phyloP scores from a whole-genome alignment of 2,888 invertebrate genomes.

The Clusia tigrina region DNA sequence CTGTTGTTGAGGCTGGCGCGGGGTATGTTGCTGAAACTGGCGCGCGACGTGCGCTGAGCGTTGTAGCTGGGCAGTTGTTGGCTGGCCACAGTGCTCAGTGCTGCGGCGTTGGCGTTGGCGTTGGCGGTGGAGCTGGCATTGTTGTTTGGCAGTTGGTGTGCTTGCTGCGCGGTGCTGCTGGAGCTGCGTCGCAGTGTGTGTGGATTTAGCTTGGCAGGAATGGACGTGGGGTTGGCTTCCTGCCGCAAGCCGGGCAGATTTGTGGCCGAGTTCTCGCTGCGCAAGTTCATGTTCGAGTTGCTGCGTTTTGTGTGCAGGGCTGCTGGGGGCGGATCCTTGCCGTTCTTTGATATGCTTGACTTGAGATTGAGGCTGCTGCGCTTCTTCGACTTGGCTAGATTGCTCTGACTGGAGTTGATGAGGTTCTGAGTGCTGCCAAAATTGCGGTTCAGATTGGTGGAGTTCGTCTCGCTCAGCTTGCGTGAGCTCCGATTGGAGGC shows the following conservation, averaged over 20 bases:
- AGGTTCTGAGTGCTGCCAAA: slow-evolving; percentile 64
- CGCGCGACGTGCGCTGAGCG: slow-evolving; percentile 47
- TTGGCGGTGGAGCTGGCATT: slow-evolving; percentile 39
- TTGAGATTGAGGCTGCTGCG: slow-evolving; percentile 63
- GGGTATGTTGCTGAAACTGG: slow-evolving; percentile 62
- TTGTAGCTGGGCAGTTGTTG: slow-evolving; percentile 39
- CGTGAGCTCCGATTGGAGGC: slow-evolving; percentile 47
- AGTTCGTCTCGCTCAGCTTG: slow-evolving; percentile 51
- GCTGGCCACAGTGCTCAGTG: slow-evolving; percentile 5
- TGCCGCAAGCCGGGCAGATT: slow-evolving; percentile 36
- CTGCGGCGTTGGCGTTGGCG: slow-evolving; percentile 22
- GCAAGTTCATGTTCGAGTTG: slow-evolving; percentile 60
- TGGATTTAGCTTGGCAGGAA: slow-evolving; percentile 30
- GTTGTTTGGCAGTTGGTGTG: slow-evolving; percentile 36
- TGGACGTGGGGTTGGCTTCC: slow-evolving; percentile 34
- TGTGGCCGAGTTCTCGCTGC: slow-evolving; percentile 50
- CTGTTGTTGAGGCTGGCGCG: slow-evolving; percentile 59
- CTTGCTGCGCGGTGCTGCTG: slow-evolving; percentile 36
- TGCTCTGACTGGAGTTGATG: slow-evolving; percentile 58
- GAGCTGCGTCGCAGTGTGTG: slow-evolving; percentile 33
- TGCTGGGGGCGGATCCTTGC: slow-evolving; percentile 49
- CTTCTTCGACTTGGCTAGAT: slow-evolving; percentile 62
- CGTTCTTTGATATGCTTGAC: slow-evolving; percentile 47
- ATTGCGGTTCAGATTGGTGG: slow-evolving; percentile 57
- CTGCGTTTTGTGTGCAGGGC: slow-evolving; percentile 49